Base-by-base conservation (phyloP, 2,113 vertebrate genomes). In the Synodontis membranacea region DNA sequence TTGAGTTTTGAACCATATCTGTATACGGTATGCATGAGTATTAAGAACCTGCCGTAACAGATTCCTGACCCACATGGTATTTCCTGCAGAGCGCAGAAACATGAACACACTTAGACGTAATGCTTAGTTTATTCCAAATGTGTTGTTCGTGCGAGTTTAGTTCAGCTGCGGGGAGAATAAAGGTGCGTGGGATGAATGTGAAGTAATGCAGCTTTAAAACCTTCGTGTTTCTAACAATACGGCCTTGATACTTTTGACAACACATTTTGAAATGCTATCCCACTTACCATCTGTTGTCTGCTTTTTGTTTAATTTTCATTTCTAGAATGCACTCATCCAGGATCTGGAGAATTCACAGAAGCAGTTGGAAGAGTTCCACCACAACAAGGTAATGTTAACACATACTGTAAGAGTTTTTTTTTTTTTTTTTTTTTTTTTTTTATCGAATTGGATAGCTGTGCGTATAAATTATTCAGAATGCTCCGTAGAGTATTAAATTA, bases 341-440 rank as follows among this genome's bases (percentile, higher is more conserved):
- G 97, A 99, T 91, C 95, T 99, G 88, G 97, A 98, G 94, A 97
- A 95, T 91, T 97, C 96, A 88, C 97, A 98, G 94, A 96, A 97
- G 93, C 97, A 98, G 92, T 95, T 97, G 37, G 97, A 98, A 91
- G 97, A 97, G 87, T 97, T 96, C 90, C 97, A 97, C 79, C 96
- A 96, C 76, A 97, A 95, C 90, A 97, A 97, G 97, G 97, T 98
- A 94, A 86, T 90, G 90, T 64, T 64, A 44, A 60, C 15, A 28
- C 25, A 56, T 54, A 42, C n/a, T n/a, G n/a, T n/a, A n/a, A 37
- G 42, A 66, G 14, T 23, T 3, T 37, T 58, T 25, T 21, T 48
- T 1, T n/a, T n/a, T n/a, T n/a, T n/a, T n/a, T n/a, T n/a, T n/a
- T n/a, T n/a, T n/a, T n/a, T n/a, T n/a, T n/a, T n/a, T n/a, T n/a